phyloP scores from a whole-genome alignment of 30 jellyfish, hydroid and myxozoan genomes.

The Sanderia malayensis region DNA sequence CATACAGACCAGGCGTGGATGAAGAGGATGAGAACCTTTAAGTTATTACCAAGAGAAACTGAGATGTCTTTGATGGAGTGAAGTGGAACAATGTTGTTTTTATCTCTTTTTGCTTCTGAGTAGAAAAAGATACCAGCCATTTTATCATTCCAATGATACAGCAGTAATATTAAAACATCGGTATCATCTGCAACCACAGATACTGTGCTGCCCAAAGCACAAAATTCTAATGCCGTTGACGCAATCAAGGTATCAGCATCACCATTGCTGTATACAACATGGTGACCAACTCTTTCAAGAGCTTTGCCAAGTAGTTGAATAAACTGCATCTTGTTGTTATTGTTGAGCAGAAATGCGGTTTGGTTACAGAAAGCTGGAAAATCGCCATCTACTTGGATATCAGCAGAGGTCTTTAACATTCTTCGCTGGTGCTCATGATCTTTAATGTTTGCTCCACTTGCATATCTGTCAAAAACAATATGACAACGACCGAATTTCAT shows the following conservation, averaged over 20 bases:
- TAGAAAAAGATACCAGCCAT: conserved; percentile 17
- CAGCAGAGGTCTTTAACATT: conserved; percentile 8
- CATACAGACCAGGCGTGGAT: conserved; percentile 40
- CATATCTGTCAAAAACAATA: conserved; percentile 49
- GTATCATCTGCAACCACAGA: conserved; percentile 33
- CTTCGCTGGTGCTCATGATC: conserved; percentile 14
- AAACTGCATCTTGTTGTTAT: conserved; percentile 17
- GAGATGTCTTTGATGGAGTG: conserved; percentile 17
- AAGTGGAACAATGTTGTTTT: conserved; percentile 8
- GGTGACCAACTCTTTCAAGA: conserved; percentile 17
- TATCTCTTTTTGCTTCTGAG: conserved; percentile 17
- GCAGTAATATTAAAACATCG: conserved; percentile 16
- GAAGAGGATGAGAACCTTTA: conserved; percentile 11
- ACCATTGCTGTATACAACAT: conserved; percentile 7
- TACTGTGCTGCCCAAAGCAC: conserved; percentile 1
- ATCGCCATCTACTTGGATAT: conserved; percentile 7
- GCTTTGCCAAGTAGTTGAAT: conserved; percentile 21
- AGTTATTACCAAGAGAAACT: conserved; percentile 5
- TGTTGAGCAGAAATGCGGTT: conserved; percentile 10
- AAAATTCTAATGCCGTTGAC: conserved; percentile 8
- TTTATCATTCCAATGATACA: conserved; percentile 15
- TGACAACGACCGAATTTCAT: conserved; percentile 17
- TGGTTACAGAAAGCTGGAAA: conserved; percentile 18
- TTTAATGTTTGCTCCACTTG: conserved; percentile 13
- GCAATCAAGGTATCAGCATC: conserved; percentile 36